Evolutionary conservation across 2,113 vertebrate species (phyloP).

Genomic region (Jaculus jaculus): DNA sequence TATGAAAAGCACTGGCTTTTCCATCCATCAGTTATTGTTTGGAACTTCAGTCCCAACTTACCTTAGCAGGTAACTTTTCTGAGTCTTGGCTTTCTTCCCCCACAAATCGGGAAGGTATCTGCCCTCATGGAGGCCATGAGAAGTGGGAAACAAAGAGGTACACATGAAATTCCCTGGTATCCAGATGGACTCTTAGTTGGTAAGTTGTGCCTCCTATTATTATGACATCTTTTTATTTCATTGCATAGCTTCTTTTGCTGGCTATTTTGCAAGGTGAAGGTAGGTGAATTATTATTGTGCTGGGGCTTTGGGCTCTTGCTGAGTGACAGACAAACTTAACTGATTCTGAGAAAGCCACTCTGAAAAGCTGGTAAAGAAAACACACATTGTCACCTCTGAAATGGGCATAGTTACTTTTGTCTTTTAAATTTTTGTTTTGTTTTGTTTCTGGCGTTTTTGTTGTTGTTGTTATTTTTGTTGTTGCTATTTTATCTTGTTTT

Average conservation of each 20-base stretch:
- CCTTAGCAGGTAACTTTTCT: not conserved
- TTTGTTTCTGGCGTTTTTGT: no score
- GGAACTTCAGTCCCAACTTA: not conserved
- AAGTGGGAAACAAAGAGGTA: not conserved
- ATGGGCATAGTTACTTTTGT: not conserved
- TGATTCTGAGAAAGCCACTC: conserved; percentile 4
- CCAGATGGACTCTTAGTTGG: not conserved
- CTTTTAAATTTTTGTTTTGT: not conserved
- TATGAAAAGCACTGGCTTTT: not conserved
- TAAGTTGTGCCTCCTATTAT: not conserved
- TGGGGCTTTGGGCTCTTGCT: not conserved
- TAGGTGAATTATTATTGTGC: not conserved
- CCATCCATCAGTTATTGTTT: not conserved
- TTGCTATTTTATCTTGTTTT: no score
- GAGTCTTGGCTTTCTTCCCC: not conserved
- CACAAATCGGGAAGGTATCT: not conserved
- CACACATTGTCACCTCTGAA: not conserved
- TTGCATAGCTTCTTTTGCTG: not conserved
- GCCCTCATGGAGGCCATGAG: not conserved
- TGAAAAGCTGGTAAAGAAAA: not conserved
- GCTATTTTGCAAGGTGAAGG: not conserved
- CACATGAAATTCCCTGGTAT: not conserved
- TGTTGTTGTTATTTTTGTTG: no score
- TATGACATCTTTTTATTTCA: not conserved
- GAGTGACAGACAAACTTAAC: not conserved